Evolutionary conservation across 2,113 vertebrate species (phyloP).

Genomic region (Potamarius usumacintae): DNA sequence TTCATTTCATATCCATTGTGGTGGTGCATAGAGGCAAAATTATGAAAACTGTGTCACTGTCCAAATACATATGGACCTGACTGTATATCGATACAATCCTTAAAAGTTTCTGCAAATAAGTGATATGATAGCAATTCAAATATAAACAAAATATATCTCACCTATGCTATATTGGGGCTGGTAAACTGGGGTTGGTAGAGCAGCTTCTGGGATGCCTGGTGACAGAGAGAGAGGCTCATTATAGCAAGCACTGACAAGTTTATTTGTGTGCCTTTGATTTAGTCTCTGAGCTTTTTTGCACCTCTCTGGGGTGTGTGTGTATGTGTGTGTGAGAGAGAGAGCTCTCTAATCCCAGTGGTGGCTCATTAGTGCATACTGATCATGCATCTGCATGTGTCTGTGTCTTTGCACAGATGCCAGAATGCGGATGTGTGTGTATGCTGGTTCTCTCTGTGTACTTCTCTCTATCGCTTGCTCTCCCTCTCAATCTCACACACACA

Average conservation of each 20-base stretch:
- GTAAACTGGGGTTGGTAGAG: conserved; percentile 70
- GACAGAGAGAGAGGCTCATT: conserved; percentile 33
- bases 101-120: background rate
- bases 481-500: conserved; percentile 17
- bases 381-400: conserved; percentile 53
- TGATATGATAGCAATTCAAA: background rate
- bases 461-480: background rate
- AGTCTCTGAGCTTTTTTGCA: conserved; percentile 48
- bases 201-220: conserved; percentile 71
- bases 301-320: conserved; percentile 44
- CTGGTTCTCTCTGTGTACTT: background rate
- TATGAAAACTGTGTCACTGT: too few species aligned
- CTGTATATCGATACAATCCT: background rate
- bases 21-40: too few species aligned
- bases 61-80: too few species aligned
- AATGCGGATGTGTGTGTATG: conserved; percentile 49
- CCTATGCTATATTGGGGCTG: conserved; percentile 77
- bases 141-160: conserved; percentile 48
- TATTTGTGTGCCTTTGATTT: conserved; percentile 56
- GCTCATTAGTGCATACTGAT: conserved; percentile 53
- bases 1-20: too few species aligned
- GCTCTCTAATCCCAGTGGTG: conserved; percentile 48
- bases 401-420: conserved; percentile 42
- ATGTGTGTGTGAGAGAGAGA: conserved; percentile 27
- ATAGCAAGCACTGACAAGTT: conserved; percentile 51